Evolutionary conservation across 1,140 invertebrate species (phyloP).

Genomic region (Cherax quadricarinatus): DNA sequence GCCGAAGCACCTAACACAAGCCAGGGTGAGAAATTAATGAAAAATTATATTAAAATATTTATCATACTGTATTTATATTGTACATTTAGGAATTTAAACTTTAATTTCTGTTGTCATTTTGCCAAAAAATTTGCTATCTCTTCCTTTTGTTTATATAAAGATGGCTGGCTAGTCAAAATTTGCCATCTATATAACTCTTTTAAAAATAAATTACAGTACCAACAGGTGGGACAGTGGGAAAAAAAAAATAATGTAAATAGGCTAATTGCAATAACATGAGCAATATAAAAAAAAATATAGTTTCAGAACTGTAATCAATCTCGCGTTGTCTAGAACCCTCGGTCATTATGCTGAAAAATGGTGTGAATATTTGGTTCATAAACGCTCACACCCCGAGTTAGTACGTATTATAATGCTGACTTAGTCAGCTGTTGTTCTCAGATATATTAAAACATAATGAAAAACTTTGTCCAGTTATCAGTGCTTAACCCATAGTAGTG

Average conservation of each 20-base stretch:
- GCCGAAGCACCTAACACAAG: constrained; percentile 1
- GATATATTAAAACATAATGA: neutral
- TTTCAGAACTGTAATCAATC: constrained; percentile 10
- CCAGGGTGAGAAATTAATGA: neutral
- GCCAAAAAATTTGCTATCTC: neutral
- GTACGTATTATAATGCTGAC: neutral
- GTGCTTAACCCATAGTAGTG: neutral
- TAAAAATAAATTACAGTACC: neutral
- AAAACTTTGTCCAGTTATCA: neutral
- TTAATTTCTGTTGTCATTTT: neutral
- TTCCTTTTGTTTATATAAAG: neutral
- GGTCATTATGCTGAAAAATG: neutral
- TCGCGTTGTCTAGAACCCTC: neutral
- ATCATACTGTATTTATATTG: neutral
- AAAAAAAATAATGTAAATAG: neutral
- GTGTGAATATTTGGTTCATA: neutral
- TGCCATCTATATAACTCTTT: neutral
- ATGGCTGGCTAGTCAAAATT: constrained; percentile 37
- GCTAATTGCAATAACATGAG: constrained; percentile 28
- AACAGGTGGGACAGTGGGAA: neutral
- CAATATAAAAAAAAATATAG: constrained; percentile 19
- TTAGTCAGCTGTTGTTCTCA: neutral
- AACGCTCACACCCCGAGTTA: neutral
- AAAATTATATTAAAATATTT: neutral
- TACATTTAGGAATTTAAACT: neutral